Evolutionary conservation across 2,113 vertebrate species (phyloP).

Genomic region (Sula dactylatra): DNA sequence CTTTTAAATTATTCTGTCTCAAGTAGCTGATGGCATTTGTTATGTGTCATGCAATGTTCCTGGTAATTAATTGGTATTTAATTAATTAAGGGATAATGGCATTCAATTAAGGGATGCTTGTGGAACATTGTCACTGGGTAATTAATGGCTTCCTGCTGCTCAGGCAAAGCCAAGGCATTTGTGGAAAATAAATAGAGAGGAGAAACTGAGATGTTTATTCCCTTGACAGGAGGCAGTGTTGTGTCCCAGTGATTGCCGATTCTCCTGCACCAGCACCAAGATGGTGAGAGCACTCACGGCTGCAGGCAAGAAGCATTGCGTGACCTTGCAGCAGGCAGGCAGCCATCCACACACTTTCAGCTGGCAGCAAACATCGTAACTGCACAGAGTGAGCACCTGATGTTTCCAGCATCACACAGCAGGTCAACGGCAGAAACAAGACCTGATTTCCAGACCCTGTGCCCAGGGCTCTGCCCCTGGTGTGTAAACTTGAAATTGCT

Average conservation of each 20-base stretch:
- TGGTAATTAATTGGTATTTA: conserved; percentile 64
- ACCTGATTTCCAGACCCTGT: fast-evolving
- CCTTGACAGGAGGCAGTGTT: neutral
- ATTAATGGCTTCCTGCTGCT: conserved; percentile 57
- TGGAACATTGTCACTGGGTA: conserved; percentile 9
- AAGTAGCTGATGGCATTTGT: conserved; percentile 47
- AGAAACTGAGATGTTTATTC: neutral
- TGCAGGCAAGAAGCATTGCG: neutral
- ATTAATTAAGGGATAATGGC: conserved; percentile 65
- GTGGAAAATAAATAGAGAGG: neutral
- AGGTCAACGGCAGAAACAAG: neutral
- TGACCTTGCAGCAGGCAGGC: neutral
- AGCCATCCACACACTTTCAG: neutral
- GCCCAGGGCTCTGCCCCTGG: neutral
- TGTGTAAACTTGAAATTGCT: neutral
- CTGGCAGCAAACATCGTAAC: fast-evolving
- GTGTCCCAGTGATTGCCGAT: fast-evolving
- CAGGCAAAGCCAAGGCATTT: neutral
- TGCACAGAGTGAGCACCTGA: fast-evolving
- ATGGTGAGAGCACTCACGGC: fast-evolving
- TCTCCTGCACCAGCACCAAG: neutral
- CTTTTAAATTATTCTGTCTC: conserved; percentile 7
- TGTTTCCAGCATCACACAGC: neutral
- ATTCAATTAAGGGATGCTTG: conserved; percentile 35
- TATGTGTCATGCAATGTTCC: neutral